A percentile compares a stretch with the other conserved stretches of the same genome.
Conservation (phyloP, 1,140 invertebrate species). For the Drosophila pectinifera region DNA sequence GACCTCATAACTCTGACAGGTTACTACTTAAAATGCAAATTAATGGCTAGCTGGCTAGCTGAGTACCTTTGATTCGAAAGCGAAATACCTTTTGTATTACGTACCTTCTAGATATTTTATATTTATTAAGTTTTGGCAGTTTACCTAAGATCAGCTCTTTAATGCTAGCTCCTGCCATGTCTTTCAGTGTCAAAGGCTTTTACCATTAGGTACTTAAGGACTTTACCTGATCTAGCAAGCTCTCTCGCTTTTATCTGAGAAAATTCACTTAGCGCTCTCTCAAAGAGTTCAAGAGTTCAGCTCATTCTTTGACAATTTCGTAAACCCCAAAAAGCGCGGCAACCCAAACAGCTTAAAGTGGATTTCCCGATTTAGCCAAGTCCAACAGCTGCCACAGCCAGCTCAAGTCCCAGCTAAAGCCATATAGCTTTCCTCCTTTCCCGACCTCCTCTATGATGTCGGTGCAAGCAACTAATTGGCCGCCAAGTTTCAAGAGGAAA, state of each 20-base stretch:
- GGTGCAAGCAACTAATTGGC: conserved; percentile 49
- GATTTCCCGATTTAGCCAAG: conserved; percentile 53
- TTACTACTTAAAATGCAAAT: neutral
- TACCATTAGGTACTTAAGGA: conserved; percentile 3
- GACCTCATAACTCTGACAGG: neutral
- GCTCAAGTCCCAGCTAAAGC: conserved; percentile 25
- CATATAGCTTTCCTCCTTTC: conserved; percentile 16
- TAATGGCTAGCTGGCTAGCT: neutral
- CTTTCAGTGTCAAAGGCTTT: neutral
- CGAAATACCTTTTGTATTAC: neutral
- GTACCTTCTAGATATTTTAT: neutral
- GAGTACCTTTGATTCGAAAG: neutral
- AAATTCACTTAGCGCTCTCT: conserved; percentile 17
- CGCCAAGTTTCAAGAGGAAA: conserved; percentile 51
- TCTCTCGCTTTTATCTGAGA: neutral
- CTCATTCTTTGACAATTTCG: conserved; percentile 38
- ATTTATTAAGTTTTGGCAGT: neutral
- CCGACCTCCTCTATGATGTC: neutral
- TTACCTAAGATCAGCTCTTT: neutral
- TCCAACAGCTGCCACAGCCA: conserved; percentile 43
- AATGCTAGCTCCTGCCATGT: neutral
- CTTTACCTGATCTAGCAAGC: conserved; percentile 14
- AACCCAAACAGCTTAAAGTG: conserved; percentile 50
- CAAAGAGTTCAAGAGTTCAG: conserved; percentile 4
- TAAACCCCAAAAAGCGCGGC: conserved; percentile 8